Base-by-base conservation (phyloP, 2,888 invertebrate genomes). In the Encarsia formosa region DNA sequence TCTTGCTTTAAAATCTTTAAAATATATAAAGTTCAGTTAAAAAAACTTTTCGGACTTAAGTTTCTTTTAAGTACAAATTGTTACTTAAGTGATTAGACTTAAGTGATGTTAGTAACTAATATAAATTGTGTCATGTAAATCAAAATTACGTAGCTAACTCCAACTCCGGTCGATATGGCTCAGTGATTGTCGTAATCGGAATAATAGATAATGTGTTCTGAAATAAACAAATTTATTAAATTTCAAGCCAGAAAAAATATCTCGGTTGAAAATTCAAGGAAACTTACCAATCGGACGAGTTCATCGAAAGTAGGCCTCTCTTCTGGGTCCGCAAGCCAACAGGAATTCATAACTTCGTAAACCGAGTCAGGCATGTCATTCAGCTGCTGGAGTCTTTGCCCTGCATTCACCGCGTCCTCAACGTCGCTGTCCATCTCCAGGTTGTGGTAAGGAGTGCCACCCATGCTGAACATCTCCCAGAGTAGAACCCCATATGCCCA, bases 401-500 rank as follows among this genome's bases (percentile, higher is more conserved):
- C 89, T 55, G 82, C 79, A 56, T 83, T 76, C 11, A 91, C 78
- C 16, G 69, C 70, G 11, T 69, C 65, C 45, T 73, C 73, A 3
- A 73, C 71, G 22, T 73, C 72, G 46, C 87, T 80, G 9, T 83
- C 82, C 52, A 79, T 83, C 4, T 76, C 74, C n/a, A 87, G 78
- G 62, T 83, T 82, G 2, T 83, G 79, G 67, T 88, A 91, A 0
- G 87, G 88, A 1, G 91, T 91, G 1, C 83, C 91, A 31, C 87
- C 91, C 65, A 91, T 75, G 4, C 87, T 83, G 60, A 87, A 79
- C 54, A 87, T 83, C 73, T 92, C 92, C 91, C 91, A 92, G 56
- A 91, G 75, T 11, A 91, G 70, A 54, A 88, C 84, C 0, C 87
- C 91, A 70, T 85, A 90, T 0, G 90, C 86, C 91, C 91, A 92